phyloP scores from a whole-genome alignment of 2,888 invertebrate species.

The Abrostola triplasia region DNA sequence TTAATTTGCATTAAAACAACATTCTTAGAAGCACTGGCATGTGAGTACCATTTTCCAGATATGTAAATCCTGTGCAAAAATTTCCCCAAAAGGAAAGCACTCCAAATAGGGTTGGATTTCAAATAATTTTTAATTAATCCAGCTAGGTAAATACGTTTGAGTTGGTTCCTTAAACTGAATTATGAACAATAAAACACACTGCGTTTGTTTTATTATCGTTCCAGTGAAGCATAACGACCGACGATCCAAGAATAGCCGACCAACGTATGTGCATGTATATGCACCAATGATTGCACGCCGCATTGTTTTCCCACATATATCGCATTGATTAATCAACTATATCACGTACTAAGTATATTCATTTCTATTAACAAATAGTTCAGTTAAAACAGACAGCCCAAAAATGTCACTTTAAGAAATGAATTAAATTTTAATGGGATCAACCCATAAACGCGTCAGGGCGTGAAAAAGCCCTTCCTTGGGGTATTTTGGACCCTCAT shows the following conservation, averaged over 20 bases:
- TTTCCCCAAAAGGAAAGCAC: no score
- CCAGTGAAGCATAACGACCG: constrained; percentile 25
- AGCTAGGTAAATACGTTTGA: constrained; percentile 15
- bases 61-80: no score
- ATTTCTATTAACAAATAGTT: constrained; percentile 22
- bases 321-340: not conserved
- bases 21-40: no score
- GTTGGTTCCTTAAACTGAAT: constrained; percentile 1
- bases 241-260: constrained; percentile 23
- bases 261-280: constrained; percentile 15
- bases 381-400: constrained; percentile 25
- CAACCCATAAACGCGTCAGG: constrained; percentile 66
- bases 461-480: constrained; percentile 67
- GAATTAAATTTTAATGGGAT: constrained; percentile 76
- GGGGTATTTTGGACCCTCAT: constrained; percentile 69
- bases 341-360: constrained; percentile 2
- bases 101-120: not conserved
- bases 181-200: constrained; percentile 23
- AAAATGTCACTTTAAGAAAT: constrained; percentile 48
- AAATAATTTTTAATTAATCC: not conserved
- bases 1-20: no score
- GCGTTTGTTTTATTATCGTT: constrained; percentile 18
- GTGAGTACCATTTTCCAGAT: no score
- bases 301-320: constrained; percentile 19
- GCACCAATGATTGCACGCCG: constrained; percentile 16